phyloP scores from a whole-genome alignment of 2,113 vertebrate species.

The Barbus barbus region DNA sequence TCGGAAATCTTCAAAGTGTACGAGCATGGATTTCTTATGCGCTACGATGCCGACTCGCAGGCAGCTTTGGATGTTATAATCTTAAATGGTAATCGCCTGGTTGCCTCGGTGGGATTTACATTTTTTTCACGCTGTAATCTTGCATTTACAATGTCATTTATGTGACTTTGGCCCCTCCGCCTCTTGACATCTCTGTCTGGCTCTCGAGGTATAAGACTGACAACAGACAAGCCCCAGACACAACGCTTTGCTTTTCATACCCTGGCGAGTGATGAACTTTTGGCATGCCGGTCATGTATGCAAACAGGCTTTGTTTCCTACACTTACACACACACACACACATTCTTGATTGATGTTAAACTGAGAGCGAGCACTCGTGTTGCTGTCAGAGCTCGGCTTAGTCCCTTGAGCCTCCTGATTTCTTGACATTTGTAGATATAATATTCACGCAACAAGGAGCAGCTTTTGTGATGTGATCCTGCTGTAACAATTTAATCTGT shows the following conservation, averaged over 20 bases:
- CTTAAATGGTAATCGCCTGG: constrained; percentile 67
- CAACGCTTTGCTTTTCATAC: constrained; percentile 63
- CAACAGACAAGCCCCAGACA: constrained; percentile 73
- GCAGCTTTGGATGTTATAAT: constrained; percentile 71
- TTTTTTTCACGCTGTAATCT: constrained; percentile 74
- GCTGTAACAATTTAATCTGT: constrained; percentile 77
- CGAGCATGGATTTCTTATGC: constrained; percentile 54
- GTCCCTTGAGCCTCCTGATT: constrained; percentile 72
- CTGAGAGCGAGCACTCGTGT: constrained; percentile 74
- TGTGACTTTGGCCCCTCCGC: constrained; percentile 66
- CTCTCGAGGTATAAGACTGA: constrained; percentile 67
- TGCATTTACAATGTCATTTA: constrained; percentile 76
- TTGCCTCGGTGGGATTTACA: constrained; percentile 71
- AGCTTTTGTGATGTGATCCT: constrained; percentile 73
- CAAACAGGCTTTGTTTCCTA: constrained; percentile 37
- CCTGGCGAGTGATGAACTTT: constrained; percentile 60
- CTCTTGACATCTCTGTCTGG: constrained; percentile 69
- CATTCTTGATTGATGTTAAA: constrained; percentile 77
- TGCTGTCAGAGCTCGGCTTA: constrained; percentile 74
- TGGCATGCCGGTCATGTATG: constrained; percentile 50
- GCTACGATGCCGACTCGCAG: constrained; percentile 60
- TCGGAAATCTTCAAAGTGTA: constrained; percentile 64
- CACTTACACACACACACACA: constrained; percentile 38
- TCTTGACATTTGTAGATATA: constrained; percentile 73
- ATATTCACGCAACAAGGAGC: constrained; percentile 64